Evolutionary conservation across 2,797 vertebrate genomes (phyloP), one percentile per base, ranked within the genome.

Genomic region (Betta splendens): DNA sequence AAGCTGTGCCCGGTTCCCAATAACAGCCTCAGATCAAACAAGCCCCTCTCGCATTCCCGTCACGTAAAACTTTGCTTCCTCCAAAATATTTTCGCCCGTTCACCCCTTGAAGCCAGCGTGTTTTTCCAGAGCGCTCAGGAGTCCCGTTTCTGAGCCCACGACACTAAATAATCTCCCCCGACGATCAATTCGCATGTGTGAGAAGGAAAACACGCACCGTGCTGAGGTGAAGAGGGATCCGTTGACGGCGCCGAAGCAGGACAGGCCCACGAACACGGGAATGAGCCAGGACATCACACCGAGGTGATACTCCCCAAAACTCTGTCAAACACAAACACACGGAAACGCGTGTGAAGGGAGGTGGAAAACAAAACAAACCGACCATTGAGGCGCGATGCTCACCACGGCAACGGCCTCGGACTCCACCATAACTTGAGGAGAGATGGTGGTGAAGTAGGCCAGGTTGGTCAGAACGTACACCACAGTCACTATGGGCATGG

Each of bases 221-320:
- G 97, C 98, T 28, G 97, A 98, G 0, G 97, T 99, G 85, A 99
- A 99, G 49, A 99, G 92, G 12, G 97, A 98, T 11, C 97, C 97
- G 0, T 99, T 98, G 74, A 99, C 96, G 0, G 97, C 98, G 20
- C 97, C 97, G 1, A 99, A 98, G 84, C 97, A 99, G 0, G 97
- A 99, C 9, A 99, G 83, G 17, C 97, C 97, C 45, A 99, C 97
- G 22, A 99, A 99, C 61, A 99, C 94, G 0, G 97, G 97, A 55
- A 99, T 98, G 79, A 98, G 89, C 97, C 97, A 99, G 77, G 95
- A 87, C 97, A 99, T 99, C 73, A 95, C 87, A 0, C 97, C 97
- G 2, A 99, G 89, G 75, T 99, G 97, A 43, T 94, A 93, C 71
- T 96, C 97, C 21, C 97, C 97, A 54, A 98, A 98, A 79, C 93